Evolutionary conservation across 2,797 vertebrate species (phyloP).

Genomic region (Sebastes alutus): DNA sequence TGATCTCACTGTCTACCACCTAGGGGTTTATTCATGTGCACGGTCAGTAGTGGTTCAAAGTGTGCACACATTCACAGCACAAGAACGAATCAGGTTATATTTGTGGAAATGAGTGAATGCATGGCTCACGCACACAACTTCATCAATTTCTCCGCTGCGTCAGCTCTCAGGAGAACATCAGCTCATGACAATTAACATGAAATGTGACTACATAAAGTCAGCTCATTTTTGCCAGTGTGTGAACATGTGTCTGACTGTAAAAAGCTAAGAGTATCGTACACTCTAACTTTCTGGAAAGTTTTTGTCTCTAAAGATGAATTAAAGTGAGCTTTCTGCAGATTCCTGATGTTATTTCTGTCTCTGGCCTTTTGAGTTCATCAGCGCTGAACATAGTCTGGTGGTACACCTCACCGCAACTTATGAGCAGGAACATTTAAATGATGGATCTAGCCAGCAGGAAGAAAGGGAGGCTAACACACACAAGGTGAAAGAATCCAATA

Average conservation of each 20-base stretch:
- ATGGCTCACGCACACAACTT: background rate
- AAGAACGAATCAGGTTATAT: background rate
- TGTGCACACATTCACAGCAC: background rate
- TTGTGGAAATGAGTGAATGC: background rate
- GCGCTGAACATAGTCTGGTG: constrained; percentile 35
- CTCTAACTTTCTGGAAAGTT: constrained; percentile 23
- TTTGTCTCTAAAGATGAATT: constrained; percentile 46
- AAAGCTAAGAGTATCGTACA: background rate
- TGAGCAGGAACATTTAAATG: constrained; percentile 16
- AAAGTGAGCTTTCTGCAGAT: constrained; percentile 21
- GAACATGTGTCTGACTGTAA: background rate
- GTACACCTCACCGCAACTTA: constrained; percentile 21
- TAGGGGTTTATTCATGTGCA: background rate
- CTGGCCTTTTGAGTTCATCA: constrained; percentile 35
- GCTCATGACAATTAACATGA: background rate
- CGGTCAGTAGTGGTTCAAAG: background rate
- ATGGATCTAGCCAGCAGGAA: constrained; percentile 16
- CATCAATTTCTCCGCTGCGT: background rate
- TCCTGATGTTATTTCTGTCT: constrained; percentile 22
- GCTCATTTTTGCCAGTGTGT: background rate
- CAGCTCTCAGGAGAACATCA: background rate
- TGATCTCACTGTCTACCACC: background rate
- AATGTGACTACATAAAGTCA: background rate
- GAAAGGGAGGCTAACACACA: constrained; percentile 2
- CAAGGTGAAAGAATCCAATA: constrained; percentile 14